Base-by-base conservation (phyloP, 2,888 invertebrate genomes). In the Cheilosia grossa region DNA sequence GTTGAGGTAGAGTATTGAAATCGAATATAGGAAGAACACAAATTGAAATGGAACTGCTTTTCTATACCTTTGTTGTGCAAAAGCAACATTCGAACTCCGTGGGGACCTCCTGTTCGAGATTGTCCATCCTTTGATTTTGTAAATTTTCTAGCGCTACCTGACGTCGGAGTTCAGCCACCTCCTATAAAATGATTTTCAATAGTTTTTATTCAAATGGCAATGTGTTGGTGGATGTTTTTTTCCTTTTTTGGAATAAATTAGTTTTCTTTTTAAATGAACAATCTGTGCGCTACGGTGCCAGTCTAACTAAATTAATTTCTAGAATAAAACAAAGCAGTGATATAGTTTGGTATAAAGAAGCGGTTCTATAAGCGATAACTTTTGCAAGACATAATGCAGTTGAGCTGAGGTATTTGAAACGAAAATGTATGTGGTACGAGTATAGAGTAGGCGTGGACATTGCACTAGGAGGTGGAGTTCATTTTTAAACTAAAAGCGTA, bases 1-100 rank as follows among this genome's bases (percentile, higher is more conserved):
- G 51, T 67, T 59, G 67, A 54, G 54, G 66, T 37, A 40, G 37
- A 61, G 44, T 24, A 66, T 37, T 37, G 44, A 66, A 40, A 42
- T 49, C 37, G 47, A 49, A 44, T 61, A 54, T 27, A 56, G 17
- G 30, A 56, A 44, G 33, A 47, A 69, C 37, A 64, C 61, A 27
- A 33, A 53, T 17, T 27, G 42, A 13, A 58, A 58, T 58, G 19
- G 19, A 53, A 30, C 53, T 58, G 42, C 67, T 81, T 74, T 75
- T 72, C 27, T 72, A 88, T 91, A 97, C 97, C 97, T 97, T 97
- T 93, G 96, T 95, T 93, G 96, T 97, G 95, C 97, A 97, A 96
- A 97, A 97, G 95, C 97, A 97, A 96, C 97, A 97, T 95, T 97
- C 97, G 95, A 97, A 97, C 94, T 97, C 97, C 94, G 96, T 97